Evolutionary conservation across 1,140 invertebrate genomes (phyloP), one percentile per base, ranked within the genome.

Genomic region (Drosophila watanabei): DNA sequence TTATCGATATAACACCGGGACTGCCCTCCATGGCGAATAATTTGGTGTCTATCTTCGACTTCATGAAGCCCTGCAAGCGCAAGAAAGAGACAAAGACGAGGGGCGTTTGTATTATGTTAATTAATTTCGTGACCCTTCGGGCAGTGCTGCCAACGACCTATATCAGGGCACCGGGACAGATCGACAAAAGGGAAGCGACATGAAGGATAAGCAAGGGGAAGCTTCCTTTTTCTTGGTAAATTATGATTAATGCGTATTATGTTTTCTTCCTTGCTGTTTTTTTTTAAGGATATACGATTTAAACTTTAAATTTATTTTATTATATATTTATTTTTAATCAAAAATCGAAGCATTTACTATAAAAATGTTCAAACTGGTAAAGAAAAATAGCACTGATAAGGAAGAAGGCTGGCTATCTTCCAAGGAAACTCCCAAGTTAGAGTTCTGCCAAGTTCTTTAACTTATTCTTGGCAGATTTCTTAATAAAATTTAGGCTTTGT

Each of bases 1-100:
- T 93, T 81, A 93, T 93, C 77, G 92, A 92, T 80, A 93, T 86
- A 76, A 87, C 88, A 79, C 92, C 92, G 68, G 92, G 92, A 83
- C 88, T 92, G 58, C 85, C 82, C 73, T 91, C 87, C 82, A 88
- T 84, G 63, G 75, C 81, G 52, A 90, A 93, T 84, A 92, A 92
- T 79, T 88, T 91, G 60, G 87, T 92, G 72, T 93, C 92, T 82
- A 93, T 93, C 86, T 92, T 91, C 51, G 90, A 78, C 84, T 93
- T 93, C 92, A 93, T 93, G 79, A 90, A 82, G 75, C 92, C 92
- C 92, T 93, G 77, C 48, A 82, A 75, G 37, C 20, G 51, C 46
- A 69, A 56, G 54, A 69, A 57, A 28, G 59, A 51, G 58, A 62
- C 13, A 32, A 70, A 66, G 58, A 63, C 75, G 72, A 56, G 72